Conservation (phyloP, 2,888 invertebrate species). For the Dryobotodes eremita region DNA sequence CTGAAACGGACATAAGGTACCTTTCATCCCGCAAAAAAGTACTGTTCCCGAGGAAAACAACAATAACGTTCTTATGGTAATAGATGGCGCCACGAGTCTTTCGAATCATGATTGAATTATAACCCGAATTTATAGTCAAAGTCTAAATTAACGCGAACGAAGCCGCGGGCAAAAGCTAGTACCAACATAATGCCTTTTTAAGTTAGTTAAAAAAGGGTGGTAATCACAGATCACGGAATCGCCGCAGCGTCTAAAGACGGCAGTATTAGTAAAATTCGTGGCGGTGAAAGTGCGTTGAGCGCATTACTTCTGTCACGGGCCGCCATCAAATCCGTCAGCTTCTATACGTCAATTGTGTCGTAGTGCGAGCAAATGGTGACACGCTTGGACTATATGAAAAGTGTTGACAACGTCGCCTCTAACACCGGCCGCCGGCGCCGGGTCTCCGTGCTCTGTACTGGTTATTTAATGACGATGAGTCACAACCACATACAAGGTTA, state of each 20-base stretch:
- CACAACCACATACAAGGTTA: background rate
- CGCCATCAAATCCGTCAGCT: background rate
- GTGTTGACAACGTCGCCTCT: background rate
- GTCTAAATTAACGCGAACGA: too few relatives aligned
- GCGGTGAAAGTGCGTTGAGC: background rate
- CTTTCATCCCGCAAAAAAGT: too few relatives aligned
- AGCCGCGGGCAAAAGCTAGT: too few relatives aligned
- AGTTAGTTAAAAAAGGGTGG: too few relatives aligned
- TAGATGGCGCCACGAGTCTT: too few relatives aligned
- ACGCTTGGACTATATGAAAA: background rate
- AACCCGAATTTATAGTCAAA: too few relatives aligned
- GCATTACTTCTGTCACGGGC: background rate
- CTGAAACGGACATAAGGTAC: too few relatives aligned
- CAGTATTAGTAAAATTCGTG: background rate
- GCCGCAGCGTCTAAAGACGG: background rate
- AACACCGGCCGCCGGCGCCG: background rate
- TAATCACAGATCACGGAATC: background rate
- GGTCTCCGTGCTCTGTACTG: background rate
- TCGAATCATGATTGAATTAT: too few relatives aligned
- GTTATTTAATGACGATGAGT: background rate
- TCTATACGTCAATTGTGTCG: background rate
- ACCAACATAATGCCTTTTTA: background rate
- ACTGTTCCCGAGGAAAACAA: too few relatives aligned
- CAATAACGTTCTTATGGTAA: too few relatives aligned
- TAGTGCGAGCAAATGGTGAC: background rate